Evolutionary conservation across 2,888 invertebrate species (phyloP).

Genomic region (Agrilus mali): DNA sequence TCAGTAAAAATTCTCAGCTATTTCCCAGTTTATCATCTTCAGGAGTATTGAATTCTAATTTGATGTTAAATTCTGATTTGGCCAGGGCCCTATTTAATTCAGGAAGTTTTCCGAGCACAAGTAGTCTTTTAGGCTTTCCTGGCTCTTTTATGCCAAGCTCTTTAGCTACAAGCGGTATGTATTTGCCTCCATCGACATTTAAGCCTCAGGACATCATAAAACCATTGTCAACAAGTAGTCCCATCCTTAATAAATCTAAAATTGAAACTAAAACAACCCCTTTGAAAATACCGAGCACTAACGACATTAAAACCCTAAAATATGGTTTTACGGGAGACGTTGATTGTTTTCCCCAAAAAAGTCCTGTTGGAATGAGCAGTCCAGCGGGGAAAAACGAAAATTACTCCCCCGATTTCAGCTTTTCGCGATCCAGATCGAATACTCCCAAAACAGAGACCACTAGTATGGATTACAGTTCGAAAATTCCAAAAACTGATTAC

Average conservation of each 20-base stretch:
- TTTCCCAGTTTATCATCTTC: constrained; percentile 24
- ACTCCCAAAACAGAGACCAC: too few relatives aligned
- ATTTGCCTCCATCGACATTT: constrained; percentile 54
- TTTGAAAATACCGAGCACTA: constrained; percentile 24
- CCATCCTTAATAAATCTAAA: constrained; percentile 29
- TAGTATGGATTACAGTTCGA: too few relatives aligned
- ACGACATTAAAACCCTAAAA: constrained; percentile 33
- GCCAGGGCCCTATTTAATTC: constrained; percentile 55
- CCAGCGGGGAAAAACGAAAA: too few relatives aligned
- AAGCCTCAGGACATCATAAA: constrained; percentile 58
- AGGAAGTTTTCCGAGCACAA: constrained; percentile 49
- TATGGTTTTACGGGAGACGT: constrained; percentile 40
- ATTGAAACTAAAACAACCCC: constrained; percentile 17
- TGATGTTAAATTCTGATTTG: constrained; percentile 51
- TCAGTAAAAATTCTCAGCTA: constrained; percentile 28
- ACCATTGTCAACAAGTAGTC: constrained; percentile 45
- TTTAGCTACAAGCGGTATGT: constrained; percentile 66
- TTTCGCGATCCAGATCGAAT: too few relatives aligned
- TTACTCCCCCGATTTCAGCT: too few relatives aligned
- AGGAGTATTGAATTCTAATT: constrained; percentile 42
- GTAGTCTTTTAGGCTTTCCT: constrained; percentile 49
- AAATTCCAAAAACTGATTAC: too few relatives aligned
- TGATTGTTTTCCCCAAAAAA: too few relatives aligned
- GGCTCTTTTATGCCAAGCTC: constrained; percentile 68
- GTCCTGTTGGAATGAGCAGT: too few relatives aligned